phyloP scores from a whole-genome alignment of 2,797 vertebrate genomes.

The Masticophis lateralis region DNA sequence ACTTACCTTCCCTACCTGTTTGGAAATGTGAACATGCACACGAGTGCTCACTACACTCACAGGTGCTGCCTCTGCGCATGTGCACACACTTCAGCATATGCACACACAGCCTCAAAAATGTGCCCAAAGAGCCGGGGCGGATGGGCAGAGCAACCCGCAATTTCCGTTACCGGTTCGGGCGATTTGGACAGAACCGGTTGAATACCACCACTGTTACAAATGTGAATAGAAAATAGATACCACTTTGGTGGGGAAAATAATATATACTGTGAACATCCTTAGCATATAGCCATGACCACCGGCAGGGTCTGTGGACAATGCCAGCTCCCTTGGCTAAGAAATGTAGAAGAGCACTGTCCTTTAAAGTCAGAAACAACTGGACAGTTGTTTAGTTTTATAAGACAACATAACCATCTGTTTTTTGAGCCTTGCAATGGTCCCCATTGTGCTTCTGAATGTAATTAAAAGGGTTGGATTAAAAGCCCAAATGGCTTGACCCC shows the following conservation, averaged over 20 bases:
- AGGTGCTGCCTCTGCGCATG: too few relatives aligned
- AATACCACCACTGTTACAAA: background rate
- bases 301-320: background rate
- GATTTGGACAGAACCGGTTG: too few relatives aligned
- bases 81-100: too few relatives aligned
- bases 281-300: background rate
- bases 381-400: background rate
- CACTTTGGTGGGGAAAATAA: background rate
- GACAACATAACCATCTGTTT: background rate
- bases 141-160: too few relatives aligned
- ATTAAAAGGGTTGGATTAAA: background rate
- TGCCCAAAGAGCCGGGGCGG: too few relatives aligned
- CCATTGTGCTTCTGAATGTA: background rate
- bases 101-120: too few relatives aligned
- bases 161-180: too few relatives aligned
- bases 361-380: background rate
- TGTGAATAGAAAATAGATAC: background rate
- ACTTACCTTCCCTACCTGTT: too few relatives aligned
- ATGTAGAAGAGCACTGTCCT: background rate
- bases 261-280: background rate
- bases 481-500: background rate
- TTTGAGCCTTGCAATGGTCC: background rate
- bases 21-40: too few relatives aligned
- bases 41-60: too few relatives aligned
- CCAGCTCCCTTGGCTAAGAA: background rate